Evolutionary conservation across 2,113 vertebrate genomes (phyloP), one percentile per base, ranked within the genome.

Genomic region (Poeciliopsis turrubarensis): DNA sequence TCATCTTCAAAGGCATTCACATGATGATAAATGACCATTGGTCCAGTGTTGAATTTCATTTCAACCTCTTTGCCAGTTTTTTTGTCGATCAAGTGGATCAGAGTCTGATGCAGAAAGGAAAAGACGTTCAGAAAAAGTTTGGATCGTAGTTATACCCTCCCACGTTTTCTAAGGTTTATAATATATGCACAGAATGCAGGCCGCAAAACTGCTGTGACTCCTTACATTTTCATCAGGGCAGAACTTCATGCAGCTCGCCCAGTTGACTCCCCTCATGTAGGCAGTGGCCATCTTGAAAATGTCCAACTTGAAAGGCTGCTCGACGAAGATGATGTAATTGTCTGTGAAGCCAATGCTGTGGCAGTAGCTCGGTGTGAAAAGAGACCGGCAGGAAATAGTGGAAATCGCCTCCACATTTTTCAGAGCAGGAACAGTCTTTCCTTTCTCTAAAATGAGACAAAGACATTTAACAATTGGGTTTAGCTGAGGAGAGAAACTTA

Each of bases 271-370:
- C 70, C 96, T 94, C 75, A 98, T 86, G 86, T 98, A 99, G 0
- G 98, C 97, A 0, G 97, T 98, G 39, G 97, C 95, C 96, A 98
- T 92, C 92, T 95, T 98, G 72, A 98, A 34, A 81, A 99, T 96
- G 84, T 99, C 97, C 82, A 99, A 68, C 90, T 92, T 97, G 70
- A 97, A 94, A 0, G 98, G 97, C 91, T 97, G 97, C 87, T 99
- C 97, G 2, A 98, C 64, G 60, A 99, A 97, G 77, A 99, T 22
- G 60, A 98, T 82, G 84, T 97, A 97, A 91, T 97, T 97, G 65
- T 97, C 95, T 0, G 96, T 96, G 85, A 98, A 84, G 34, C 97
- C 96, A 32, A 99, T 99, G 91, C 97, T 99, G 86, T 99, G 97
- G 84, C 95, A 97, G 91, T 98, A 99, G 93, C 96, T 97, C 19